Evolutionary conservation across 2,888 invertebrate genomes (phyloP).

Genomic region (Dione juno): DNA sequence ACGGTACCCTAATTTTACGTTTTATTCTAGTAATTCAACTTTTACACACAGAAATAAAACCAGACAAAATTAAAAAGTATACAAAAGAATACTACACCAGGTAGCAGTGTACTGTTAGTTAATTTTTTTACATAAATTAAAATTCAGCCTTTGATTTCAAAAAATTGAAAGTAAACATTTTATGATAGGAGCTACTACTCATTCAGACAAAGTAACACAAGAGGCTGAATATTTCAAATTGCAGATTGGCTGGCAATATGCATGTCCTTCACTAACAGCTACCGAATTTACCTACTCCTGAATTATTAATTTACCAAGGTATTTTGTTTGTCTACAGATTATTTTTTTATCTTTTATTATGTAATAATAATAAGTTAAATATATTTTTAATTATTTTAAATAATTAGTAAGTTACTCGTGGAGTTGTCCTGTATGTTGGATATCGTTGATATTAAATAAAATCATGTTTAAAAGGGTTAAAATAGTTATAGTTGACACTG

Average conservation of each 20-base stretch:
- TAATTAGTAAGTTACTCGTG: neutral
- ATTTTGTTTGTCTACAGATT: neutral
- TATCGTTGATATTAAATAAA: too few species aligned
- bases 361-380: too few species aligned
- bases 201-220: constrained; percentile 59
- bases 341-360: neutral
- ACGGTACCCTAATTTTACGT: constrained; percentile 17
- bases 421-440: too few species aligned
- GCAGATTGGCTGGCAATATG: constrained; percentile 78
- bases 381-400: neutral
- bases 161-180: constrained; percentile 40
- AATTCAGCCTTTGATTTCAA: constrained; percentile 45
- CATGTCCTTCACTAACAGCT: constrained; percentile 60
- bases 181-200: constrained; percentile 50
- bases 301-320: constrained; percentile 49
- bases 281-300: constrained; percentile 50
- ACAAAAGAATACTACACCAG: neutral
- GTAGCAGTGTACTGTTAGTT: constrained; percentile 12
- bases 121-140: constrained; percentile 45
- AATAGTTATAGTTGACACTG: neutral
- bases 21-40: constrained; percentile 2
- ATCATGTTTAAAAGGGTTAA: too few species aligned
- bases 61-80: constrained; percentile 14
- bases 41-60: neutral
- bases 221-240: constrained; percentile 66